Base-by-base conservation (phyloP, 2,797 vertebrate genomes). In the Valencia hispanica region DNA sequence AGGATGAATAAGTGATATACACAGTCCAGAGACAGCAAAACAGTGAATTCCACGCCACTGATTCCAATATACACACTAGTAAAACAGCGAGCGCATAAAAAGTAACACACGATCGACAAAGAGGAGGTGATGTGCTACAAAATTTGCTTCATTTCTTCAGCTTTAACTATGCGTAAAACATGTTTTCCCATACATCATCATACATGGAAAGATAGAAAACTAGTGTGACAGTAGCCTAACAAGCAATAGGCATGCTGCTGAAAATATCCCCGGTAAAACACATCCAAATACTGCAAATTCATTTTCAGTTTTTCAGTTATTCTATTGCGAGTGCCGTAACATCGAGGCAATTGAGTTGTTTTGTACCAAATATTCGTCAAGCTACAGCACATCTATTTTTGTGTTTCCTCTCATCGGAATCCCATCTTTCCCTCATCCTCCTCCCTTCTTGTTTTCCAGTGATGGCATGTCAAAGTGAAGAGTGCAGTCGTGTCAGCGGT, bases 391-490 rank as follows among this genome's bases (percentile, higher is more conserved):
- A 78, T 53, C 68, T 81, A 34, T 85, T 47, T 70, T 72, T 83
- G 77, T 85, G 66, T 85, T 77, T 84, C 61, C 85, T 78, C 76
- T 80, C 72, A 55, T n/a, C 25, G 22, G 65, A 66, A 69, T 70
- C 57, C 86, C 70, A 27, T 57, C 81, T 71, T 68, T 63, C 74
- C 61, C 53, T 25, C 55, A 30, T 71, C 77, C 57, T 70, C 82
- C 79, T 73, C 68, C 69, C 1, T 34, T 70, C 72, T 61, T 86
- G 82, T 89, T 79, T 79, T 61, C 74, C 76, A 32, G 79, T 85
- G 86, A 88, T 73, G 70, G 71, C 73, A 17, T 82, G 87, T 86
- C 86, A 89, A 32, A 20, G 73, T 86, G 74, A 80, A 86, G 73
- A 59, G 72, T 74, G 79, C 72, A 66, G 77, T 72, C 66, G 53